Evolutionary conservation across 35 echinoderm and acorn worm species (phyloP).

Genomic region (Diadema setosum): DNA sequence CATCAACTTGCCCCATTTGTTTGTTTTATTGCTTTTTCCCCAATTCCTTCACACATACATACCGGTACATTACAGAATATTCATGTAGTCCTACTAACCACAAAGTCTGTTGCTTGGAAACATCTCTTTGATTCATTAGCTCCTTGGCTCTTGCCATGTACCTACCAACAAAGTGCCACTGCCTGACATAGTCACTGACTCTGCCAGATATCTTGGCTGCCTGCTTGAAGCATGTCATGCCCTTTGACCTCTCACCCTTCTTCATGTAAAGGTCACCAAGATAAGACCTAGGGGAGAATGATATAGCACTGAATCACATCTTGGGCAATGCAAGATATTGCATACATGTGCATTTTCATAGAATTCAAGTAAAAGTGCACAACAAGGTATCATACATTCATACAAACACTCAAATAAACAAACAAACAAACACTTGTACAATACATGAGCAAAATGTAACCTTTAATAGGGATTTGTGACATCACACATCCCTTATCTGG

Average conservation of each 20-base stretch:
- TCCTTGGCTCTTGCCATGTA: too few relatives aligned
- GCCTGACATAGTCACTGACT: conserved; percentile 35
- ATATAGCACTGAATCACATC: not conserved
- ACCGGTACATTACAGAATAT: not conserved
- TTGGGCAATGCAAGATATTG: not conserved
- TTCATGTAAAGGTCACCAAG: conserved; percentile 50
- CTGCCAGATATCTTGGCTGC: conserved; percentile 78
- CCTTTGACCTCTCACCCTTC: conserved; percentile 60
- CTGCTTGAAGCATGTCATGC: conserved; percentile 90
- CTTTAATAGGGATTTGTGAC: not conserved
- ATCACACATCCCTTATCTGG: too few relatives aligned
- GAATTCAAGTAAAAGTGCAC: too few relatives aligned
- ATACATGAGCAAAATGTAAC: not conserved
- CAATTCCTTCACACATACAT: not conserved
- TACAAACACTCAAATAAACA: not conserved
- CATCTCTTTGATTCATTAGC: not conserved
- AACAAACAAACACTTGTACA: not conserved
- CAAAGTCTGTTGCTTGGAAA: not conserved
- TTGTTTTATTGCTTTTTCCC: not conserved
- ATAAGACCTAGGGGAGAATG: conserved; percentile 66
- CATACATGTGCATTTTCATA: not conserved
- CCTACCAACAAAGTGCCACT: conserved; percentile 89
- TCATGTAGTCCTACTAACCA: not conserved
- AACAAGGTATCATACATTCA: not conserved
- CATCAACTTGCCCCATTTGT: not conserved